Evolutionary conservation across 2,888 invertebrate genomes (phyloP), one percentile per base, ranked within the genome.

Genomic region (Galerucella calmariensis): DNA sequence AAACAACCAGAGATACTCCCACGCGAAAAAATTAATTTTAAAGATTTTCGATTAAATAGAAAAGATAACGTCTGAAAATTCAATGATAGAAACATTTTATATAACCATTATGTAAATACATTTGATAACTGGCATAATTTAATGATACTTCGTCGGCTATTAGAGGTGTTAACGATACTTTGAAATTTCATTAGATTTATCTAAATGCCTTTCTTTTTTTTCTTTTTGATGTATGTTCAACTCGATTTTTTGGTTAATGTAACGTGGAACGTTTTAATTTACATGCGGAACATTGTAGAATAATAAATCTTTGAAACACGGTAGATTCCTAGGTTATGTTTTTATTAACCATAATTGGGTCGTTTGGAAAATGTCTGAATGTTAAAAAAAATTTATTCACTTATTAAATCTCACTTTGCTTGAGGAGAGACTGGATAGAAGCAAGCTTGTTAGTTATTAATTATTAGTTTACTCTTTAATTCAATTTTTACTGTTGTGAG

Each of bases 11-110:
- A 6, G 35, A 35, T 35, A 66, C 72, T 66, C 72, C 72, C 66
- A 72, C 72, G 27, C 72, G 53, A 12, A 72, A 72, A 72, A 65
- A 71, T 65, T 66, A 72, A 66, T 66, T 58, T 66, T 48, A 59
- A 71, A 66, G 71, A 72, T 72, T 66, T 27, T 2, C 66, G 72
- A 72, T 72, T 65, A 71, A 71, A 71, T 66, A 24, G 46, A n/a
- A n/a, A 2, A 27, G 72, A 72, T 72, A 72, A 59, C 16, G 59
- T 72, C 72, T 20, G n/a, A 24, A 59, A 59, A 66, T 66, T 66
- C 59, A 67, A 72, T 66, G 66, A 59, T 20, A 72, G 27, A 51
- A 72, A 72, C 71, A 66, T 66, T 56, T 72, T 59, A 72, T 46
- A 66, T 59, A 35, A 27, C 61, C 20, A 53, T 69, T 69, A 69